A percentile compares a stretch with the other conserved stretches of the same genome.
phyloP scores from a whole-genome alignment of 2,888 invertebrate genomes.

The Hyppa rectilinea region DNA sequence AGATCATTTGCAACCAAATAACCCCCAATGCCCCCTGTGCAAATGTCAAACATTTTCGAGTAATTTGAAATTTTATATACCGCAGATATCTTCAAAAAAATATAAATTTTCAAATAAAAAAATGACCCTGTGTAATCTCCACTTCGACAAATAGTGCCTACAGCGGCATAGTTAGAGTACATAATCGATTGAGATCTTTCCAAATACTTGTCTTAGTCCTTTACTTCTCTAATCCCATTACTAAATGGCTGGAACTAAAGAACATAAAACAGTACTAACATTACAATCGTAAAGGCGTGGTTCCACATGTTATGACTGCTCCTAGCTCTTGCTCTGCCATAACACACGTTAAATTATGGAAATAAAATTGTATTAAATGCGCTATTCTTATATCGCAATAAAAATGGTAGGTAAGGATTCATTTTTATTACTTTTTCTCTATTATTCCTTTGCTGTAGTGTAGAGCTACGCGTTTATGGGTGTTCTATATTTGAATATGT shows the following conservation, averaged over 20 bases:
- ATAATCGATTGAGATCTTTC: too few relatives aligned
- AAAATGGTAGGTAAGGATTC: slow-evolving; percentile 26
- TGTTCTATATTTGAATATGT: slow-evolving; percentile 4
- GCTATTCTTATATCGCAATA: slow-evolving; percentile 41
- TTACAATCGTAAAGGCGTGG: slow-evolving; percentile 36
- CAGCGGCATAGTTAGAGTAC: too few relatives aligned
- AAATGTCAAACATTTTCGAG: too few relatives aligned
- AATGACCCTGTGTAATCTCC: too few relatives aligned
- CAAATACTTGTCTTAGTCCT: too few relatives aligned
- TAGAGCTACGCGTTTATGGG: not conserved
- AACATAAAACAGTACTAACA: slow-evolving; percentile 32
- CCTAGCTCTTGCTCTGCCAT: slow-evolving; percentile 2
- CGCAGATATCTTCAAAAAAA: too few relatives aligned
- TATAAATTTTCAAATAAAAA: too few relatives aligned
- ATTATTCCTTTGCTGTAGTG: slow-evolving; percentile 13
- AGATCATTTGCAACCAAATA: too few relatives aligned
- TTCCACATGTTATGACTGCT: slow-evolving; percentile 22
- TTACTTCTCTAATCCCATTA: too few relatives aligned
- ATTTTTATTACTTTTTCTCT: slow-evolving; percentile 45
- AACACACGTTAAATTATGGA: slow-evolving; percentile 43
- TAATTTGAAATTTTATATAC: too few relatives aligned
- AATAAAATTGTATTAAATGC: slow-evolving; percentile 54
- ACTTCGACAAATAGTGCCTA: too few relatives aligned
- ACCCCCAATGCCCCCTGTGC: too few relatives aligned
- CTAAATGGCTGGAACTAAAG: slow-evolving; percentile 23